These are phyloP conservation scores for Lethocerus indicus DNA, from an alignment of 1,140 invertebrate species.

Conservation along the genomic window DNA sequence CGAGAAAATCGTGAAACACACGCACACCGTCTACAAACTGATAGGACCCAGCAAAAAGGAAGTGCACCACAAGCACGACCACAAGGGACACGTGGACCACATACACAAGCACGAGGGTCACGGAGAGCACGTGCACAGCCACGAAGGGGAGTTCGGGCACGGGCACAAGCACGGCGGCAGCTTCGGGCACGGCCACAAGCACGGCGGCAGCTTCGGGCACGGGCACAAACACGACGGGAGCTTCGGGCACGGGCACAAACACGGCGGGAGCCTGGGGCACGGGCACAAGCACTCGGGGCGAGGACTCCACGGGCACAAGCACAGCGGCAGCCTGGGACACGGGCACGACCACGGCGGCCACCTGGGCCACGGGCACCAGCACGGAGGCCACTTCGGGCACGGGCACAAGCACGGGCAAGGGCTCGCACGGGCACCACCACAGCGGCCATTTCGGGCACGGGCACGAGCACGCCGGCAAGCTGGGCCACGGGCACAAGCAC, in stretches of 20 bases:
- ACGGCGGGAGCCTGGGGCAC: slow-evolving; percentile 10
- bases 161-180: slow-evolving; percentile 19
- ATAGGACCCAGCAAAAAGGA: slow-evolving; percentile 20
- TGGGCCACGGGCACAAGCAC: slow-evolving; percentile 12
- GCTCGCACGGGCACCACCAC: slow-evolving; percentile 8
- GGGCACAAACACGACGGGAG: slow-evolving; percentile 9
- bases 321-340: slow-evolving; percentile 4
- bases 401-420: slow-evolving; percentile 9
- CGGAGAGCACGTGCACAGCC: slow-evolving; percentile 22
- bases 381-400: slow-evolving; percentile 10
- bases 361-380: slow-evolving; percentile 10
- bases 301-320: slow-evolving; percentile 9
- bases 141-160: slow-evolving; percentile 15
- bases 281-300: slow-evolving; percentile 11
- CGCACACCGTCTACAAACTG: slow-evolving; percentile 41
- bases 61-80: slow-evolving; percentile 7
- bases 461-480: slow-evolving; percentile 5
- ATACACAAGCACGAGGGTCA: slow-evolving; percentile 1
- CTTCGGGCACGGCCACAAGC: slow-evolving; percentile 18
- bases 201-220: slow-evolving; percentile 12
- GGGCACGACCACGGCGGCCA: slow-evolving; percentile 9
- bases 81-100: slow-evolving; percentile 5
- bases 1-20: slow-evolving; percentile 42
- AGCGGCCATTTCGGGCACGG: slow-evolving; percentile 6
- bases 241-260: slow-evolving; percentile 11